These are phyloP conservation scores for Chascanopsetta lugubris DNA, from an alignment of 2,113 vertebrate genomes.

Conservation along the genomic window DNA sequence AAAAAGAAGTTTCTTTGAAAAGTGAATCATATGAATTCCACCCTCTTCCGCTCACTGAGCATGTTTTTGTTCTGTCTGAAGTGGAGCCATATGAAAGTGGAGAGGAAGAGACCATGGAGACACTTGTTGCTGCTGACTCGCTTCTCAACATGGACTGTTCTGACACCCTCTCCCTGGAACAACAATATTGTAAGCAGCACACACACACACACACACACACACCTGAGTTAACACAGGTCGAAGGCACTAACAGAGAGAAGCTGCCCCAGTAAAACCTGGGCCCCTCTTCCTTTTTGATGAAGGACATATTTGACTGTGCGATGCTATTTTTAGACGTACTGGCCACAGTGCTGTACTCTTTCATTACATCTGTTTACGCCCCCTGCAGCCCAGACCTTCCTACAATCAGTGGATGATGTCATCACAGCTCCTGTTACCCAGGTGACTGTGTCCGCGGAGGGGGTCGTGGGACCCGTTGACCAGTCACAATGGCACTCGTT, in stretches of 20 bases:
- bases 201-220: slow-evolving; percentile 1
- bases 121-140: slow-evolving; percentile 90
- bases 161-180: slow-evolving; percentile 84
- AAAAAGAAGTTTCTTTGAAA: neutral
- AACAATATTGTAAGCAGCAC: slow-evolving; percentile 86
- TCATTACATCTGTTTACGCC: slow-evolving; percentile 58
- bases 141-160: slow-evolving; percentile 94
- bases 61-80: slow-evolving; percentile 59
- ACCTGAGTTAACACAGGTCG: neutral
- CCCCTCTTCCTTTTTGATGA: slow-evolving; percentile 17
- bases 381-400: slow-evolving; percentile 77
- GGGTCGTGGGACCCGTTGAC: slow-evolving; percentile 86
- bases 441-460: slow-evolving; percentile 88
- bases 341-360: slow-evolving; percentile 28
- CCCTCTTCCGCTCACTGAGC: neutral
- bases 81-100: slow-evolving; percentile 91
- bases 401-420: slow-evolving; percentile 85
- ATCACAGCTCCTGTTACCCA: slow-evolving; percentile 87
- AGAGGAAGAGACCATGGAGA: slow-evolving; percentile 91
- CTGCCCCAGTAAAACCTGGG: neutral
- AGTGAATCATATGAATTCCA: neutral
- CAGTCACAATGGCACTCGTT: slow-evolving; percentile 78
- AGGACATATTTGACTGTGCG: slow-evolving; percentile 23
- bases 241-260: slow-evolving; percentile 9
- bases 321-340: slow-evolving; percentile 45